Conservation (phyloP, 2,797 vertebrate genomes). For the Muscicapa striata region DNA sequence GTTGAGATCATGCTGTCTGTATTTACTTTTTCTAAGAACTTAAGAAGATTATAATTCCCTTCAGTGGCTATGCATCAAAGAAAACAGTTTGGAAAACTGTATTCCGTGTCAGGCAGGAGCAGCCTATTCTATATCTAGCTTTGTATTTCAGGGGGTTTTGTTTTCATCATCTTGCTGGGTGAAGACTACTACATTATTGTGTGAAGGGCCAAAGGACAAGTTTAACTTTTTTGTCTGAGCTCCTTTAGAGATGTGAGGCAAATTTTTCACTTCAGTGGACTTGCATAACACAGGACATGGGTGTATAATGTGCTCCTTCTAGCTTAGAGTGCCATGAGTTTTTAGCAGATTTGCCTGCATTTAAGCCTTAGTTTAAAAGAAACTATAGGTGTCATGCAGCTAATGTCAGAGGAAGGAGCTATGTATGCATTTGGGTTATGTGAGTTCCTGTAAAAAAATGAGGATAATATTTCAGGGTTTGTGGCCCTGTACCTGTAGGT, state of each 20-base stretch:
- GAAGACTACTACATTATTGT: neutral
- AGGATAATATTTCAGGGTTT: neutral
- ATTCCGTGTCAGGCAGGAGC: neutral
- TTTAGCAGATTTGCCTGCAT: neutral
- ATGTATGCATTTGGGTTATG: accelerated
- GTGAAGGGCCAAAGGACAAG: neutral
- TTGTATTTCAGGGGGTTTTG: neutral
- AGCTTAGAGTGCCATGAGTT: neutral
- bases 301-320: neutral
- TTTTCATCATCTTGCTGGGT: neutral
- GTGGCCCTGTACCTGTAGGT: neutral
- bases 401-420: neutral
- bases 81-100: neutral
- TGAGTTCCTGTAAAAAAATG: neutral
- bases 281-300: neutral
- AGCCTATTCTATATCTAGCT: neutral
- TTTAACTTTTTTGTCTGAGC: neutral
- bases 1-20: neutral
- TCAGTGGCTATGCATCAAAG: neutral
- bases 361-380: neutral
- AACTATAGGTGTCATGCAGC: neutral
- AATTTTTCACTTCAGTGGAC: neutral
- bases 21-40: constrained; percentile 45
- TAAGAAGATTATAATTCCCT: constrained; percentile 31
- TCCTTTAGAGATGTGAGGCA: neutral